These are phyloP conservation scores for Cynopterus sphinx DNA, from an alignment of 2,797 vertebrate genomes.

Conservation along the genomic window DNA sequence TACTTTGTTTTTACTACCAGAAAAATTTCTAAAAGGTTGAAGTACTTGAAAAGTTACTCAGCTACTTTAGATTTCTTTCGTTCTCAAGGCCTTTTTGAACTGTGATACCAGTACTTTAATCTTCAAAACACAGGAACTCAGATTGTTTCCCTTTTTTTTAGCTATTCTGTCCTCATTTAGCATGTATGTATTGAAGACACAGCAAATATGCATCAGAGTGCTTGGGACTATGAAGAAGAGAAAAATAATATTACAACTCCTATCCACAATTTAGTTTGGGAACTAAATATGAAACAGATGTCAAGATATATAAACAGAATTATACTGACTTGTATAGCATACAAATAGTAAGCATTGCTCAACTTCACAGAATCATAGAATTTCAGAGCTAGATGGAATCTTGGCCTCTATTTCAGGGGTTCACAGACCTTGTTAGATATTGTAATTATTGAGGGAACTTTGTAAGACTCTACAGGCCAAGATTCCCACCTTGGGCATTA, in stretches of 20 bases:
- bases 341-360: background rate
- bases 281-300: conserved; percentile 30
- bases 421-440: background rate
- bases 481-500: background rate
- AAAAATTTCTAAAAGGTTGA: background rate
- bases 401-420: background rate
- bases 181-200: background rate
- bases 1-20: background rate
- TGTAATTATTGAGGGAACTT: background rate
- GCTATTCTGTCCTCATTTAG: background rate
- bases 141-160: background rate
- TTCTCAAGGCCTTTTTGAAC: background rate
- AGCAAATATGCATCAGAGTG: background rate
- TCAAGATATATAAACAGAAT: background rate
- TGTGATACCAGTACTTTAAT: background rate
- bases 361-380: background rate
- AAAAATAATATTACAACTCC: background rate
- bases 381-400: background rate
- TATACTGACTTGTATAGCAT: background rate
- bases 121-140: background rate
- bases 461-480: background rate
- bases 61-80: background rate
- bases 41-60: background rate
- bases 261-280: background rate
- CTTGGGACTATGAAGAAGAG: background rate